Conservation (phyloP, 2,888 invertebrate genomes). For the Lathronympha strigana region DNA sequence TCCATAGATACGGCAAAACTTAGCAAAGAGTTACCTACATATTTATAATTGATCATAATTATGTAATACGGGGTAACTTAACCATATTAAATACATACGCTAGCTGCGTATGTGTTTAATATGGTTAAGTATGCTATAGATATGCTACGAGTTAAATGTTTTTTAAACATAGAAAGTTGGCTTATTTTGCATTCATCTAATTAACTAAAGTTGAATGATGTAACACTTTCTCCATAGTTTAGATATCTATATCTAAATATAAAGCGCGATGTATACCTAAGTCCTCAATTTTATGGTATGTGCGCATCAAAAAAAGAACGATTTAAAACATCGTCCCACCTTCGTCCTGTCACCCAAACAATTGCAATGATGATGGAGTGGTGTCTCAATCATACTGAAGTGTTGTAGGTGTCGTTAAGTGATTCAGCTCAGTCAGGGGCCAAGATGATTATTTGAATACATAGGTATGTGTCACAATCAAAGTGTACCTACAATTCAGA, state of each 20-base stretch:
- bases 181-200: constrained; percentile 2
- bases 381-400: constrained; percentile 19
- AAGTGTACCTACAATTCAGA: no score
- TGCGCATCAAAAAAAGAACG: neutral
- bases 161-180: constrained; percentile 11
- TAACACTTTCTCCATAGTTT: constrained; percentile 5
- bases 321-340: constrained; percentile 17
- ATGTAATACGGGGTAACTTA: no score
- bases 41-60: no score
- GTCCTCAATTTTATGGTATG: neutral
- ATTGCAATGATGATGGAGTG: constrained; percentile 30
- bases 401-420: constrained; percentile 16
- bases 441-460: neutral
- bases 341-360: constrained; percentile 20
- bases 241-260: neutral
- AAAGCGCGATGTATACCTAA: neutral
- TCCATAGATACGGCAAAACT: no score
- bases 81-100: no score
- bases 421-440: constrained; percentile 11
- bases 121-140: no score
- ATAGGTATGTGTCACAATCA: neutral
- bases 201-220: neutral
- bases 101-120: no score
- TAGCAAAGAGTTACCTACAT: no score
- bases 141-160: no score